These are phyloP conservation scores for Scrobipalpa atriplicella DNA, from an alignment of 2,888 invertebrate species.

Conservation along the genomic window DNA sequence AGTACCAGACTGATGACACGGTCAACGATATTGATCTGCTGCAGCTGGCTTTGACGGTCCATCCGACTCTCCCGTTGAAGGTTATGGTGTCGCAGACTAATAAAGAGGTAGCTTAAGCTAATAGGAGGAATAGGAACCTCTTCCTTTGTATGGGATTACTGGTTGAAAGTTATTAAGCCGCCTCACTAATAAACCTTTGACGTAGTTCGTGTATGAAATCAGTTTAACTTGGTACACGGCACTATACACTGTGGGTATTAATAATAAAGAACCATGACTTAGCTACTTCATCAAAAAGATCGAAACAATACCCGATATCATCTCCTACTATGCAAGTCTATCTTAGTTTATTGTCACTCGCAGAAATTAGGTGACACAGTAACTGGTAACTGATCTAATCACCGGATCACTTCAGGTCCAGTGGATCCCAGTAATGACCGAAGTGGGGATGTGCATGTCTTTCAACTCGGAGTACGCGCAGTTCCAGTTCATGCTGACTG, in stretches of 20 bases:
- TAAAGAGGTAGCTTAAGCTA: conserved; percentile 41
- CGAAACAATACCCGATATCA: no score
- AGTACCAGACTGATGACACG: conserved; percentile 84
- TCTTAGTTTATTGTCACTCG: no score
- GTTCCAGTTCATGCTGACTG: conserved; percentile 60
- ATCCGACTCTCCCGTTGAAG: conserved; percentile 57
- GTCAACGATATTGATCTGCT: conserved; percentile 81
- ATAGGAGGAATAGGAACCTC: not conserved
- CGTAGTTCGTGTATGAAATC: not conserved
- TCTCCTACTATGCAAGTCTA: no score
- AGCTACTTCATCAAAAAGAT: no score
- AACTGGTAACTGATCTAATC: not conserved
- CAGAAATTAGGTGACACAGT: no score
- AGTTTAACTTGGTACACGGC: no score
- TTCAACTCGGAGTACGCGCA: conserved; percentile 73
- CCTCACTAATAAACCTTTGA: no score
- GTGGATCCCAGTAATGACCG: conserved; percentile 76
- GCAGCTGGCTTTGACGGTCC: conserved; percentile 82
- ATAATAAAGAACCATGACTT: no score
- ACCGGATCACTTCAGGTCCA: conserved; percentile 48
- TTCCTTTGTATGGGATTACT: no score
- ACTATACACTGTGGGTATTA: no score
- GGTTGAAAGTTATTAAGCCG: no score
- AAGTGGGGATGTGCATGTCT: conserved; percentile 73
- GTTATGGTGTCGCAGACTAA: conserved; percentile 53